phyloP scores from a whole-genome alignment of 2,888 invertebrate genomes.

The Argyresthia goedartella region DNA sequence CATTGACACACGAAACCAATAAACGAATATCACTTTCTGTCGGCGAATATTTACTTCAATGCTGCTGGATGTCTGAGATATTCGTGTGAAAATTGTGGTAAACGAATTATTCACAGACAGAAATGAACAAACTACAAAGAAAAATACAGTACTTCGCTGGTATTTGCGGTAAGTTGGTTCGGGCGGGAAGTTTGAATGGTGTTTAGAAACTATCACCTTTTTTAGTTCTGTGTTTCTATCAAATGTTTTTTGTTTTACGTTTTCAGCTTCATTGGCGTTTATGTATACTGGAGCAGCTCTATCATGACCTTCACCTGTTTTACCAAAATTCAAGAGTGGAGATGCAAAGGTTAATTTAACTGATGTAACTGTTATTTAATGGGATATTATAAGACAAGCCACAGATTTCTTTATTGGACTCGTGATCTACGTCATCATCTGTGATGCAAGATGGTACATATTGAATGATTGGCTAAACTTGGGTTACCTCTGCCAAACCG shows the following conservation, averaged over 20 bases:
- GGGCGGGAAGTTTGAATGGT: conserved; percentile 24
- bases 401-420: too few relatives aligned
- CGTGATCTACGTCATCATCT: too few relatives aligned
- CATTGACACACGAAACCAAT: too few relatives aligned
- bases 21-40: too few relatives aligned
- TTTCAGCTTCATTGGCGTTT: conserved; percentile 53
- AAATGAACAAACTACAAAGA: conserved; percentile 19
- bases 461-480: too few relatives aligned
- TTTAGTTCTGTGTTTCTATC: neutral
- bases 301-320: conserved; percentile 69
- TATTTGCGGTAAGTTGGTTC: conserved; percentile 47
- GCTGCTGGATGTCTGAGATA: too few relatives aligned
- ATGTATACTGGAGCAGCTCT: conserved; percentile 56
- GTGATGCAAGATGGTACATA: too few relatives aligned
- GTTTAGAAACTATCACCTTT: conserved; percentile 11
- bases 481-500: too few relatives aligned
- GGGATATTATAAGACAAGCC: too few relatives aligned
- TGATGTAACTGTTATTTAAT: too few relatives aligned
- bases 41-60: too few relatives aligned
- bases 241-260: conserved; percentile 1
- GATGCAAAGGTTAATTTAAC: conserved; percentile 45
- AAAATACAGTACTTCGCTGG: conserved; percentile 58
- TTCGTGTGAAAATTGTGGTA: too few relatives aligned
- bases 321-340: conserved; percentile 59
- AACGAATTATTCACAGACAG: neutral